Base-by-base conservation (phyloP, 2,113 vertebrate genomes). In the Bufo bufo region DNA sequence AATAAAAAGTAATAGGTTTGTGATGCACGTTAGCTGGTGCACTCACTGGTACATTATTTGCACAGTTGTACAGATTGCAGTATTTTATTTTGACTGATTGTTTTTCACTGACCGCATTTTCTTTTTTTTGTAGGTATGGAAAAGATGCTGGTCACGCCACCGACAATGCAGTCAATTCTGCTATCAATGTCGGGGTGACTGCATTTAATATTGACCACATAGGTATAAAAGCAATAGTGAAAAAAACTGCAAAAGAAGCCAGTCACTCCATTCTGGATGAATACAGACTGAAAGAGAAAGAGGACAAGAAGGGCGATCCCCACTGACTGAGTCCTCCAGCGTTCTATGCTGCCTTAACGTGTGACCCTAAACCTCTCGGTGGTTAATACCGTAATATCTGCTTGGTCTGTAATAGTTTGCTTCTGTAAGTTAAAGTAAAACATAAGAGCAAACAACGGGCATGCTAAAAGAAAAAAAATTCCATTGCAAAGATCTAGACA, bases 171-270 rank as follows among this genome's bases (percentile, higher is more conserved):
- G 90, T 99, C 91, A 97, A 97, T 91, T 99, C 98, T 77, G 98
- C 97, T 88, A 96, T 99, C 91, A 99, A 99, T 71, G 93, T 99
- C 66, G 98, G 98, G 3, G 65, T 98, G 90, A 95, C 98, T 47
- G 98, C 98, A 54, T 97, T 98, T 94, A 99, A 99, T 90, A 97
- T 99, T 43, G 96, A 99, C 90, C 95, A 97, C 93, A 94, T 99
- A 72, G 98, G 98, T 72, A 93, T 99, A 93, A 99, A 99, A 93
- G 97, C 98, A 17, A 93, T 98, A 85, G 98, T 97, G 91, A 98
- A 98, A 92, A 97, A 90, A 92, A 99, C 98, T 9, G 97, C 98
- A 65, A 99, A 96, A 90, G 95, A 99, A 58, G 97, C 98, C 0
- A 97, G 97, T 0, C 92, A 96, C 47, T 96, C 96, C 82, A 94